Percentiles rank a stretch among this genome's conserved stretches.
Evolutionary conservation across 1,140 invertebrate species (phyloP).

Genomic region (Aplysia californica): DNA sequence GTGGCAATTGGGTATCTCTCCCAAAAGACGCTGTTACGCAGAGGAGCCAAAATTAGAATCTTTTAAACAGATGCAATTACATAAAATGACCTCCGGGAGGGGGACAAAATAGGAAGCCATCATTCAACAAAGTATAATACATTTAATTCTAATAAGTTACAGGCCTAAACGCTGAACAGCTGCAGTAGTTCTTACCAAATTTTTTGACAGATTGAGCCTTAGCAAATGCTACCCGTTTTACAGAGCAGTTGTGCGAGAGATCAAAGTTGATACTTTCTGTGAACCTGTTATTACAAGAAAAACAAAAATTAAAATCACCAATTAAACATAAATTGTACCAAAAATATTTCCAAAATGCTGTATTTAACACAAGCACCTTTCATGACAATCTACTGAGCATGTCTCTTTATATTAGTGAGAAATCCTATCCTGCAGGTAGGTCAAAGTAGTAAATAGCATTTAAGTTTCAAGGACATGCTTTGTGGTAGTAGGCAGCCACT

Average conservation of each 20-base stretch:
- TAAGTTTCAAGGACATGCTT: no score
- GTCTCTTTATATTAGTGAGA: not conserved
- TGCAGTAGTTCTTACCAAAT: conserved; percentile 34
- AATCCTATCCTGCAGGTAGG: not conserved
- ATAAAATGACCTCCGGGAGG: no score
- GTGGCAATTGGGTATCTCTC: no score
- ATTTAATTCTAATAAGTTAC: not conserved
- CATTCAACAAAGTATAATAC: not conserved
- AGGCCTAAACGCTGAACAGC: not conserved
- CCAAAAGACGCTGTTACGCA: not conserved
- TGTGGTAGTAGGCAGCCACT: no score
- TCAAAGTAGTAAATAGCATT: not conserved
- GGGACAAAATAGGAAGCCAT: not conserved
- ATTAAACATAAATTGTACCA: not conserved
- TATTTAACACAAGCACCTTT: no score
- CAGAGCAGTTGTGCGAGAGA: not conserved
- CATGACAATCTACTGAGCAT: no score
- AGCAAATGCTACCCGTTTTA: not conserved
- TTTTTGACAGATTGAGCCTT: conserved; percentile 37
- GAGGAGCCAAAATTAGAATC: not conserved
- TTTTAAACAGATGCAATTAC: no score
- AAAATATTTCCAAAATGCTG: not conserved
- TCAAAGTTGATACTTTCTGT: conserved; percentile 1
- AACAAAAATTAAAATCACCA: not conserved
- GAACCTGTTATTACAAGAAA: conserved; percentile 1